phyloP scores from a whole-genome alignment of 2,888 invertebrate species.

The Alcis repandata region DNA sequence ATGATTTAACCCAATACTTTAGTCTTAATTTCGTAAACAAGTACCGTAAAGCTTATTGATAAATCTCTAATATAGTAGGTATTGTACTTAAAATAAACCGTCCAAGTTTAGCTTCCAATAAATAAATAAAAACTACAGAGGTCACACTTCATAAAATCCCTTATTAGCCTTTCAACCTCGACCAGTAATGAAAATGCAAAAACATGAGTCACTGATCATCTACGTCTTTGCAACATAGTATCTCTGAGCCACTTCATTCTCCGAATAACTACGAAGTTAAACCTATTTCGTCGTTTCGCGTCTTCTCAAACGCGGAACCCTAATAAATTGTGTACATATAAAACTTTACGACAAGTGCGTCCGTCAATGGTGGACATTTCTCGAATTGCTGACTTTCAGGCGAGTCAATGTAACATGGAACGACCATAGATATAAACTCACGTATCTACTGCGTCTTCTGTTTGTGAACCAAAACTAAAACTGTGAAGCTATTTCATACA shows the following conservation, averaged over 20 bases:
- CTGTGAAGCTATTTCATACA: too few species aligned
- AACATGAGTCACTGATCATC: conserved; percentile 17
- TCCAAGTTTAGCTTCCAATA: background rate
- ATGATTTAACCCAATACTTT: too few species aligned
- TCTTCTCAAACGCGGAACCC: conserved; percentile 32
- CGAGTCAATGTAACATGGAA: conserved; percentile 36
- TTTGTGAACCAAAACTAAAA: background rate
- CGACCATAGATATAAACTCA: conserved; percentile 3
- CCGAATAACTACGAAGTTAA: conserved; percentile 21
- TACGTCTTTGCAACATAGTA: conserved; percentile 9
- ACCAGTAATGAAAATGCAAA: conserved; percentile 11
- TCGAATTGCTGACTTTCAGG: conserved; percentile 41
- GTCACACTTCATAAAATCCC: conserved; percentile 4
- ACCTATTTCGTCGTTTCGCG: conserved; percentile 33
- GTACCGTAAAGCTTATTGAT: background rate
- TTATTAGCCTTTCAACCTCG: conserved; percentile 4
- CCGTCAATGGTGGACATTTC: conserved; percentile 39
- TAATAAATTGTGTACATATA: conserved; percentile 41
- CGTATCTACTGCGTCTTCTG: background rate
- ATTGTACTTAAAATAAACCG: background rate
- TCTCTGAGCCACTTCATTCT: conserved; percentile 20
- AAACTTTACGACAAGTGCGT: conserved; percentile 40
- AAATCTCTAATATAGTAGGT: background rate
- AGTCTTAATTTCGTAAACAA: too few species aligned
- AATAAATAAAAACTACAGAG: background rate